phyloP scores from a whole-genome alignment of 1,140 invertebrate species.

The Dreissena rostriformis region DNA sequence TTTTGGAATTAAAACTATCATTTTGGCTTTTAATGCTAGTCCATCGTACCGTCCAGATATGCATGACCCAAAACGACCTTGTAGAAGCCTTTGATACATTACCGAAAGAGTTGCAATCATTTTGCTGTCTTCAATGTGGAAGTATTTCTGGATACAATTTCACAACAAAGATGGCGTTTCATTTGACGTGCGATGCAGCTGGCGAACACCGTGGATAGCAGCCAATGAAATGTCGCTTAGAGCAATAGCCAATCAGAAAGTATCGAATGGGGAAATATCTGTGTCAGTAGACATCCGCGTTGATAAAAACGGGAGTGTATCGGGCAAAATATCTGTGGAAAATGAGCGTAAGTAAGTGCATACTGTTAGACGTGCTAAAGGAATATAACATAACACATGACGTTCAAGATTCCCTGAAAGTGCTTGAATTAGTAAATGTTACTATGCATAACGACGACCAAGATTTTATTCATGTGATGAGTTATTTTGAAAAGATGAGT shows the following conservation, averaged over 20 bases:
- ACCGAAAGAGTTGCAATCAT: not conserved
- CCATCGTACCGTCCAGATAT: no score
- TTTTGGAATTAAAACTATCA: no score
- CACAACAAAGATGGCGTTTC: slow-evolving; percentile 15
- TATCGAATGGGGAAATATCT: not conserved
- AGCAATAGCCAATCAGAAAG: not conserved
- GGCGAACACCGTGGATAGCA: slow-evolving; percentile 36
- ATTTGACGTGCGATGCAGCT: slow-evolving; percentile 45
- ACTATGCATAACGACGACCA: not conserved
- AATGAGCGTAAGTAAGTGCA: slow-evolving; percentile 39
- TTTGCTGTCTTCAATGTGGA: slow-evolving; percentile 14
- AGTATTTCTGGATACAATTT: slow-evolving; percentile 35
- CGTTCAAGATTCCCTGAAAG: slow-evolving; percentile 45
- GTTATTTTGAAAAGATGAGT: slow-evolving; percentile 38
- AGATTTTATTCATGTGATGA: slow-evolving; percentile 28
- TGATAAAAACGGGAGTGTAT: slow-evolving; percentile 13
- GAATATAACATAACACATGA: slow-evolving; percentile 34
- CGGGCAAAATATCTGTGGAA: slow-evolving; percentile 40
- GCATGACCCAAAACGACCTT: no score
- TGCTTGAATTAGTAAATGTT: slow-evolving; percentile 46
- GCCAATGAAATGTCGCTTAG: slow-evolving; percentile 27
- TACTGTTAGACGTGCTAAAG: slow-evolving; percentile 33
- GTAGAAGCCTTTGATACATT: not conserved
- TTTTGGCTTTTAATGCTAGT: no score
- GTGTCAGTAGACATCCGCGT: slow-evolving; percentile 37